Evolutionary conservation across 1,140 invertebrate species (phyloP).

Genomic region (Wiebesia pumilae): DNA sequence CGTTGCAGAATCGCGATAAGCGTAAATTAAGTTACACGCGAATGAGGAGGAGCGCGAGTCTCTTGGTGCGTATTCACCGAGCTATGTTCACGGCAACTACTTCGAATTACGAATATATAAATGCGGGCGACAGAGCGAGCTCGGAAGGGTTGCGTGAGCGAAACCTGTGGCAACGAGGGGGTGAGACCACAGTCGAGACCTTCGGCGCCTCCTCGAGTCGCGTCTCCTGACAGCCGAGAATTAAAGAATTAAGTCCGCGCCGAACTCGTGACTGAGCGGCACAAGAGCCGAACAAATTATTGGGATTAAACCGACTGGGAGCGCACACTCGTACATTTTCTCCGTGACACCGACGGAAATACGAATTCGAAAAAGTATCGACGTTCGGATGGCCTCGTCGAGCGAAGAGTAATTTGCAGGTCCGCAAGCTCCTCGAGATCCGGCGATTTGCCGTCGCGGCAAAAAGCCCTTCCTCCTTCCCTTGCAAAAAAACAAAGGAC

Average conservation of each 20-base stretch:
- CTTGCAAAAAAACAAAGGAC: background rate
- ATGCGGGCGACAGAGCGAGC: too few relatives aligned
- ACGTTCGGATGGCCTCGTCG: too few relatives aligned
- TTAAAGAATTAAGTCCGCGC: background rate
- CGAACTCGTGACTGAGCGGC: background rate
- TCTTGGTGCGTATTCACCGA: background rate
- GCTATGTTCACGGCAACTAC: background rate
- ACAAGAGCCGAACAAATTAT: background rate
- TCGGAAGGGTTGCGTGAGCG: background rate
- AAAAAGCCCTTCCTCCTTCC: background rate
- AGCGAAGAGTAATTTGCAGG: background rate
- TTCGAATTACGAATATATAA: too few relatives aligned
- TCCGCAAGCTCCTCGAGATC: background rate
- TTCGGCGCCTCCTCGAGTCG: background rate
- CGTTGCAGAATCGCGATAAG: background rate
- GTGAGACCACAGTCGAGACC: too few relatives aligned
- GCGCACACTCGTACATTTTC: background rate
- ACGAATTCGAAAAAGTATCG: background rate
- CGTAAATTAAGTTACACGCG: background rate
- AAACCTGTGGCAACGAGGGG: too few relatives aligned
- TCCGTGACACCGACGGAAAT: background rate
- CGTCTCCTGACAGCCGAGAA: background rate
- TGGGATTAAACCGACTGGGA: background rate
- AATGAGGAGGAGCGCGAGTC: background rate
- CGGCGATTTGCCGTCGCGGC: background rate